These are phyloP conservation scores for Centropristis striata DNA, from an alignment of 2,113 vertebrate genomes.

Conservation along the genomic window DNA sequence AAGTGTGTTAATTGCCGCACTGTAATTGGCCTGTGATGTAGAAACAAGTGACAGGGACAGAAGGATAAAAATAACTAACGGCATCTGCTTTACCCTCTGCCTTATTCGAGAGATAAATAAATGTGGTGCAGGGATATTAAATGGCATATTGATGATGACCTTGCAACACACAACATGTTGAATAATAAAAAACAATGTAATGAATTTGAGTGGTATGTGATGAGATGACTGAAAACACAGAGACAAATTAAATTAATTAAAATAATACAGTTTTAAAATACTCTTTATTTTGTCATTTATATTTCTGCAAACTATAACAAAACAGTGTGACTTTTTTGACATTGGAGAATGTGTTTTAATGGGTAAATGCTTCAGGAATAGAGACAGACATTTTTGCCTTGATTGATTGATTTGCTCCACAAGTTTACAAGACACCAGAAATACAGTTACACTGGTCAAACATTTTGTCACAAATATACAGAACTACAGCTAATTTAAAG, in stretches of 20 bases:
- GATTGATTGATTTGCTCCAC: too few relatives aligned
- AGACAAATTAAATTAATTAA: background rate
- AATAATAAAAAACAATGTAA: background rate
- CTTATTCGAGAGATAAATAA: background rate
- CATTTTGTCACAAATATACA: too few relatives aligned
- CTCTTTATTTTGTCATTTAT: background rate
- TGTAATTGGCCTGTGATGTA: slow-evolving; percentile 25
- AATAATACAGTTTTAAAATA: background rate
- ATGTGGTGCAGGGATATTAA: background rate
- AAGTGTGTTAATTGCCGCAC: slow-evolving; percentile 35
- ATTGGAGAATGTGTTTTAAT: too few relatives aligned
- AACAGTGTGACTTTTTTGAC: background rate
- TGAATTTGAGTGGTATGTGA: background rate
- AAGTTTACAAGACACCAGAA: too few relatives aligned
- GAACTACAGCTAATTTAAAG: too few relatives aligned
- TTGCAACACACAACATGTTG: background rate
- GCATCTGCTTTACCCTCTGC: background rate
- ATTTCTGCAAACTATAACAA: background rate
- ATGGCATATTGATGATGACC: slow-evolving; percentile 13
- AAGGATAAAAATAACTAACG: slow-evolving; percentile 47
- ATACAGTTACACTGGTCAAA: too few relatives aligned
- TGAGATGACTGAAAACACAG: background rate
- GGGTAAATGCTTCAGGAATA: too few relatives aligned
- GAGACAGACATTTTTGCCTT: too few relatives aligned
- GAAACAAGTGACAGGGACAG: slow-evolving; percentile 20